Evolutionary conservation across 2,888 invertebrate genomes (phyloP).

Genomic region (Drosophila subquinaria): DNA sequence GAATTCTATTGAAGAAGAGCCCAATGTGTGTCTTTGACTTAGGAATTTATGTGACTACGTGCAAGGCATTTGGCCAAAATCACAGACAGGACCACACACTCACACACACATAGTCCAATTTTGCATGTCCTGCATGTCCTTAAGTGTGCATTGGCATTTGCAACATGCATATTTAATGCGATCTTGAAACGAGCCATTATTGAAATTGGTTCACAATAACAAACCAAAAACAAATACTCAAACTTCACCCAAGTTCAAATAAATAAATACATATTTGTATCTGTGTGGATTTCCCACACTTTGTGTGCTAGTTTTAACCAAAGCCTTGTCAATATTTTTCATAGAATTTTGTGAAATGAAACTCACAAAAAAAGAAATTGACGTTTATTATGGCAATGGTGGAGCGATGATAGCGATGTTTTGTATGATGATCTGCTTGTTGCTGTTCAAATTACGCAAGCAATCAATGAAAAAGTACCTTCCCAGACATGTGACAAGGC

Average conservation of each 20-base stretch:
- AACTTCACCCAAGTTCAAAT: slow-evolving; percentile 38
- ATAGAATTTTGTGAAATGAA: no score
- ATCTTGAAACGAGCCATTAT: slow-evolving; percentile 66
- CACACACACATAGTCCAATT: background rate
- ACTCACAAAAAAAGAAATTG: slow-evolving; percentile 43
- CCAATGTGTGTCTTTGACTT: no score
- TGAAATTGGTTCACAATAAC: slow-evolving; percentile 71
- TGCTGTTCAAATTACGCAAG: slow-evolving; percentile 65
- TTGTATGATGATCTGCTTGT: slow-evolving; percentile 49
- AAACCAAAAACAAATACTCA: slow-evolving; percentile 44
- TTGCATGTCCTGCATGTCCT: slow-evolving; percentile 24
- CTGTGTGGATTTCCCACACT: background rate
- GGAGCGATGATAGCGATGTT: slow-evolving; percentile 35
- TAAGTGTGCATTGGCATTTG: slow-evolving; percentile 61
- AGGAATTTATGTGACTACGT: no score
- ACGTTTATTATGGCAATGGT: slow-evolving; percentile 38
- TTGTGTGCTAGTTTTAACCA: slow-evolving; percentile 51
- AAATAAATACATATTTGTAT: slow-evolving; percentile 38
- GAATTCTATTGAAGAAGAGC: no score
- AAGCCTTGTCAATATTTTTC: no score
- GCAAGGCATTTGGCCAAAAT: no score
- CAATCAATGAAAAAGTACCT: slow-evolving; percentile 62
- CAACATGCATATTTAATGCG: slow-evolving; percentile 75
- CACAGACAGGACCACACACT: no score
- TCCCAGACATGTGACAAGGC: slow-evolving; percentile 73